A percentile compares a stretch with the other conserved stretches of the same genome.
Evolutionary conservation across 2,113 vertebrate species (phyloP).

Genomic region (Phalacrocorax pelagicus): DNA sequence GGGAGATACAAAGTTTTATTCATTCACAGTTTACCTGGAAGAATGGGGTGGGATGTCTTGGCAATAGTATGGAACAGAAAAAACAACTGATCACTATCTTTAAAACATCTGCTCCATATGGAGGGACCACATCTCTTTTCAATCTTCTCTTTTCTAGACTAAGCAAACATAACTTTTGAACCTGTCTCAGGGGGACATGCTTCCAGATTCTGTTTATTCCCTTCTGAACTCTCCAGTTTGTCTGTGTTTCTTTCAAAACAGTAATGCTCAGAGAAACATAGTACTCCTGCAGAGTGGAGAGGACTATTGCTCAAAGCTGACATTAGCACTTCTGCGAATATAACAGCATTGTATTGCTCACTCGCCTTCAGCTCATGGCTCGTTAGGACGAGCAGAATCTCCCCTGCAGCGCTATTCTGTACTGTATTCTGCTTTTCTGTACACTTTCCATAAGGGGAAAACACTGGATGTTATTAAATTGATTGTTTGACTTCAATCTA

Average conservation of each 20-base stretch:
- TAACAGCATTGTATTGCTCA: fast-evolving
- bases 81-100: neutral
- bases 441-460: neutral
- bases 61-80: neutral
- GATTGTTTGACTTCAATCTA: neutral
- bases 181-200: neutral
- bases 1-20: neutral
- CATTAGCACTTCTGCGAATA: neutral
- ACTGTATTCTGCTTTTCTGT: neutral
- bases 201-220: neutral
- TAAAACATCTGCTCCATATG: neutral
- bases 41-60: neutral
- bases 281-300: neutral
- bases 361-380: fast-evolving
- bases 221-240: neutral
- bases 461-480: neutral
- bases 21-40: neutral
- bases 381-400: neutral
- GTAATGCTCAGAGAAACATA: neutral
- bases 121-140: neutral
- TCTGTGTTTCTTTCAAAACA: neutral
- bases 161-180: neutral
- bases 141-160: neutral
- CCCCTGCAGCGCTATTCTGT: neutral
- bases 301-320: neutral